Conservation (phyloP, 2,888 invertebrate species). For the Gerris lacustris region DNA sequence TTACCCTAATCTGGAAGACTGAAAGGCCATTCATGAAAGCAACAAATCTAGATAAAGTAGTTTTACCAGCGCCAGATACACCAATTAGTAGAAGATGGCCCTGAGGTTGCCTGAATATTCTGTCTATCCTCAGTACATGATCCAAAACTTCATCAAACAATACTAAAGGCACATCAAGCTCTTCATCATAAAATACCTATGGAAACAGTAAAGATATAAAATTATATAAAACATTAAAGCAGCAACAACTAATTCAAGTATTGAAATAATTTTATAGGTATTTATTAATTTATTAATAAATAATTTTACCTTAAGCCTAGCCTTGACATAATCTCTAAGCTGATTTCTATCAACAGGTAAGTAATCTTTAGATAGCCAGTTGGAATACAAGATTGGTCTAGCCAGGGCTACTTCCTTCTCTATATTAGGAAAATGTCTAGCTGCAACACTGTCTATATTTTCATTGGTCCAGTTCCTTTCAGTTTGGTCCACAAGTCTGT, state of each 20-base stretch:
- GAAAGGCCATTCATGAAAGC: conserved; percentile 99
- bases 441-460: conserved; percentile 82
- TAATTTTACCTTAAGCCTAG: conserved; percentile 69
- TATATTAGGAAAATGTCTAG: conserved; percentile 88
- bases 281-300: not conserved
- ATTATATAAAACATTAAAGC: not conserved
- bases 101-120: conserved; percentile 98
- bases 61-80: conserved; percentile 98
- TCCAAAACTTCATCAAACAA: conserved; percentile 99
- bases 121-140: conserved; percentile 94
- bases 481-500: conserved; percentile 81
- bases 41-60: conserved; percentile 95
- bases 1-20: conserved; percentile 95
- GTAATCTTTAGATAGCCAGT: conserved; percentile 98
- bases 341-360: conserved; percentile 91
- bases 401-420: conserved; percentile 72
- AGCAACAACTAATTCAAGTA: too few species aligned
- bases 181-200: conserved; percentile 95
- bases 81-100: conserved; percentile 96
- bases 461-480: conserved; percentile 98
- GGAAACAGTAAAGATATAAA: conserved; percentile 13
- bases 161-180: conserved; percentile 93
- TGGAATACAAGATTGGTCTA: conserved; percentile 93
- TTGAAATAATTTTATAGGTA: not conserved
- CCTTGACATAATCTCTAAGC: conserved; percentile 90